Evolutionary conservation across 2,888 invertebrate species (phyloP), one percentile per base, ranked within the genome.

Genomic region (Nymphalis polychloros): DNA sequence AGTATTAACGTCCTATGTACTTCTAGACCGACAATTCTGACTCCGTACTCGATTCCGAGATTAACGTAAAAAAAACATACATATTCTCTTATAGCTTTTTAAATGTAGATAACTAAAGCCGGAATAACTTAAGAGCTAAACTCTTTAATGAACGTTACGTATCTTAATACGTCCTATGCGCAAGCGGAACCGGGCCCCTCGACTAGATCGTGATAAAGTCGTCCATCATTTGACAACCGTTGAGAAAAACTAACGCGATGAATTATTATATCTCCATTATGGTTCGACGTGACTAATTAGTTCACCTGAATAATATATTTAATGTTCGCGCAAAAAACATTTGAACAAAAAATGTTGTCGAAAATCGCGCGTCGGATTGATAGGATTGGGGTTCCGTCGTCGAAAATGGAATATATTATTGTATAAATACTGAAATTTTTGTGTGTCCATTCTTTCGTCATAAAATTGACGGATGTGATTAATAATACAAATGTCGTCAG

Each of bases 221-320:
- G 69, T 71, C 68, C 48, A 70, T 73, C 69, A 71, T 71, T 65
- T 59, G 66, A 67, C 69, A 70, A 64, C 59, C 71, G 70, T 67
- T 65, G 59, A 71, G 67, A 72, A 71, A 73, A 72, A 69, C 65
- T 71, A 67, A 71, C 69, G 64, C 68, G 57, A 85, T 86, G 82
- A 84, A 86, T 88, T 83, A 87, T 88, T 83, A 83, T 82, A 84
- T 82, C 81, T 84, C 81, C 84, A 86, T 88, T 86, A 78, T 68
- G 79, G 64, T 78, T 79, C 84, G 88, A 88, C 87, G 83, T 89
- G 87, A 89, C 84, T 88, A 89, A 90, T 89, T 84, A 87, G 82
- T 82, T 77, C 80, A 79, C 79, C 79, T 80, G 78, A 80, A 77
- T 80, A 79, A 83, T 83, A 80, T 82, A 70, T 85, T 82, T 82